Evolutionary conservation across 2,113 vertebrate species (phyloP), one percentile per base, ranked within the genome.

Genomic region (Vidua chalybeata): DNA sequence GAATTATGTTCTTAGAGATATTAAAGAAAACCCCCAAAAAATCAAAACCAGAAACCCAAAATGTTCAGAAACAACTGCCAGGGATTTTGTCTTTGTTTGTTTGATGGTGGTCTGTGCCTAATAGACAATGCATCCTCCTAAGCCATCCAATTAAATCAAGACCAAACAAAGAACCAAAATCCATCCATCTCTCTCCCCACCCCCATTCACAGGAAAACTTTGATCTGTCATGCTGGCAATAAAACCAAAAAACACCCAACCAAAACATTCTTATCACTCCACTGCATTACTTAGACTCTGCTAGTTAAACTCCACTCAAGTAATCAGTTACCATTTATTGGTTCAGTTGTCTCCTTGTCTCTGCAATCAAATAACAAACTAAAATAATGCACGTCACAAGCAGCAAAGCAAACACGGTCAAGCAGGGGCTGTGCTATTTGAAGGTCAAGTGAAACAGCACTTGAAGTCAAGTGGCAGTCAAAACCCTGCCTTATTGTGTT

Each of bases 291-390:
- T 91, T 30, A 67, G 11, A 33, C n/a, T 52, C 51, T 52, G 59
- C 49, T 93, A 89, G 83, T 95, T 93, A 95, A 96, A 94, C 28
- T 93, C 76, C 82, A 89, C 76, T 96, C 75, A 68, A 81, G 35
- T 48, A 88, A 94, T 94, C 95, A 87, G 71, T 77, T 84, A 58
- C 35, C 51, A 67, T 93, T 96, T 96, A 88, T 87, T 90, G 85
- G 22, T 31, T 68, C 30, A 76, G 84, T 94, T 94, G 76, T 90
- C 41, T 83, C 45, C 59, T 35, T 27, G 16, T 22, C 20, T 91
- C 83, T 59, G 61, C 43, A 80, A 63, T 72, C 64, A 89, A 69
- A 85, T 18, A 20, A 66, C 77, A 87, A 89, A 83, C 48, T 61
- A 72, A 62, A 91, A 79, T n/a, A 49, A 37, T 54, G 68, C 63